These are phyloP conservation scores for Anabas testudineus DNA, from an alignment of 2,797 vertebrate species.

Conservation along the genomic window DNA sequence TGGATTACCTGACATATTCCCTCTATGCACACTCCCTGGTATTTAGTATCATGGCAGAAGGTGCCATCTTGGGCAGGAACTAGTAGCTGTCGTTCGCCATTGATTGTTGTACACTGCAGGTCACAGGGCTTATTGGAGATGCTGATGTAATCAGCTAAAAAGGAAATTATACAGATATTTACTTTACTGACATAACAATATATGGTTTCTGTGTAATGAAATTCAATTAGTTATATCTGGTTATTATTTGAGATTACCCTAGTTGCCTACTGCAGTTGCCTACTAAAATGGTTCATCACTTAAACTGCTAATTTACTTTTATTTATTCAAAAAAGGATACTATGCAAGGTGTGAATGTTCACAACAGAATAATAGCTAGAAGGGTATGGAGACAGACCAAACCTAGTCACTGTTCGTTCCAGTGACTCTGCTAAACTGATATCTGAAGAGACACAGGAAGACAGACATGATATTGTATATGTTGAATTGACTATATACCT, in stretches of 20 bases:
- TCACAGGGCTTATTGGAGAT: slow-evolving; percentile 95
- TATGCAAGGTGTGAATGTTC: neutral
- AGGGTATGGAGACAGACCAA: neutral
- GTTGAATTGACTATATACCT: slow-evolving; percentile 73
- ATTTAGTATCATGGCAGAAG: slow-evolving; percentile 87
- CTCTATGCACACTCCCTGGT: slow-evolving; percentile 90
- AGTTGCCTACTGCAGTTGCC: neutral
- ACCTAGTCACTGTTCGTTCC: neutral
- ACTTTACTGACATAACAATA: neutral
- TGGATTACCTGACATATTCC: slow-evolving; percentile 91
- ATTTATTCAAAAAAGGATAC: neutral
- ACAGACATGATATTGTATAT: neutral
- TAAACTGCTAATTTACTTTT: neutral
- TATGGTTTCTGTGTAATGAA: slow-evolving; percentile 1
- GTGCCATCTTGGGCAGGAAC: slow-evolving; percentile 91
- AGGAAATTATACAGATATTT: slow-evolving; percentile 38
- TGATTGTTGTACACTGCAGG: slow-evolving; percentile 90
- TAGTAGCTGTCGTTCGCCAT: slow-evolving; percentile 90
- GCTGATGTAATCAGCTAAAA: slow-evolving; percentile 92
- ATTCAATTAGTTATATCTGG: slow-evolving; percentile 2
- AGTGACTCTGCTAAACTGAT: neutral
- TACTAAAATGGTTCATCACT: neutral
- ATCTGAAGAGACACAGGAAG: neutral
- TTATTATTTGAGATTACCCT: neutral
- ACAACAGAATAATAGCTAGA: neutral